A percentile compares a stretch with the other conserved stretches of the same genome.
These are phyloP conservation scores for Drosophila robusta DNA, from an alignment of 2,888 invertebrate genomes.

Conservation along the genomic window DNA sequence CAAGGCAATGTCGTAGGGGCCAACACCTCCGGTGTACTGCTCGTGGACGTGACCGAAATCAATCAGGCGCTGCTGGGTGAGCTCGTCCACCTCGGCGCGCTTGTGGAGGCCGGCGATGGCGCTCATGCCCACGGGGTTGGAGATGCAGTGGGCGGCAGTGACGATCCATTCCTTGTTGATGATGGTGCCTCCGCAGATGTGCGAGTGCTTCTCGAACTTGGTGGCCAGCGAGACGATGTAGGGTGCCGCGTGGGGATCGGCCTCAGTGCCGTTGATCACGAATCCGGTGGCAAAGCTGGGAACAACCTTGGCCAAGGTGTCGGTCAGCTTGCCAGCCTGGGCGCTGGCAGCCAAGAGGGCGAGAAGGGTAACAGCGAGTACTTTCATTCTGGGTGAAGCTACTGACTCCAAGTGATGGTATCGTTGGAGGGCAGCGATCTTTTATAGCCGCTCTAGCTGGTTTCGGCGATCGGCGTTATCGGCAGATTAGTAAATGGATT, in stretches of 20 bases:
- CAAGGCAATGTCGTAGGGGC: slow-evolving; percentile 87
- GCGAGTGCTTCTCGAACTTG: slow-evolving; percentile 64
- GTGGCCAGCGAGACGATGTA: slow-evolving; percentile 85
- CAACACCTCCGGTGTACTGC: slow-evolving; percentile 82
- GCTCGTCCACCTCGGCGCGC: slow-evolving; percentile 65
- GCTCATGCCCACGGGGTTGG: slow-evolving; percentile 72
- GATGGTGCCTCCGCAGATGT: slow-evolving; percentile 86
- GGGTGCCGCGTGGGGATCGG: slow-evolving; percentile 84
- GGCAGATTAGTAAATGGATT: slow-evolving; percentile 43
- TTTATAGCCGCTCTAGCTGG: slow-evolving; percentile 45
- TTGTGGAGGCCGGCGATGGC: slow-evolving; percentile 85
- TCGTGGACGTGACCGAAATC: slow-evolving; percentile 81
- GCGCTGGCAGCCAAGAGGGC: slow-evolving; percentile 67
- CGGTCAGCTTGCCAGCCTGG: slow-evolving; percentile 64
- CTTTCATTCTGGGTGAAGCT: slow-evolving; percentile 70
- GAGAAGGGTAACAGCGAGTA: slow-evolving; percentile 60
- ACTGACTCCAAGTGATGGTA: slow-evolving; percentile 15
- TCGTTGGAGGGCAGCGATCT: slow-evolving; percentile 9
- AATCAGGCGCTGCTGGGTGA: slow-evolving; percentile 76
- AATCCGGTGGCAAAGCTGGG: slow-evolving; percentile 77
- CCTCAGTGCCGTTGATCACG: slow-evolving; percentile 83
- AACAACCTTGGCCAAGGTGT: slow-evolving; percentile 59
- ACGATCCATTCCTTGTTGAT: slow-evolving; percentile 83
- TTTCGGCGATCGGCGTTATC: slow-evolving; percentile 7
- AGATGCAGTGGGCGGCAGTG: slow-evolving; percentile 84